Conservation (phyloP, 2,888 invertebrate species). For the Nysson spinosus region DNA sequence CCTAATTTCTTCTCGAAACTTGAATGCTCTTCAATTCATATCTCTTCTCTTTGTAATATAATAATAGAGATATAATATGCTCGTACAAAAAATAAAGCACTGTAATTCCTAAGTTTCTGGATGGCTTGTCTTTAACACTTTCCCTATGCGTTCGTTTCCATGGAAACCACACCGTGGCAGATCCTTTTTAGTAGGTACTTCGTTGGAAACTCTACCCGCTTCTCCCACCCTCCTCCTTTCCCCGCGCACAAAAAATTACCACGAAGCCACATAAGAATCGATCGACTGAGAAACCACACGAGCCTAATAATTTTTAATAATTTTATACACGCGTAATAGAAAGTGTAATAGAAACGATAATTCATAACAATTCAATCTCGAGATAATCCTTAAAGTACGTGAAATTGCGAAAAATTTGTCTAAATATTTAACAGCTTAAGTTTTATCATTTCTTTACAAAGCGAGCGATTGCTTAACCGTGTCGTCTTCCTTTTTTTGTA, state of each 20-base stretch:
- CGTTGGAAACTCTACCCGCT: background rate
- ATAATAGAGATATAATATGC: conserved; percentile 57
- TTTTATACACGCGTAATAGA: conserved; percentile 21
- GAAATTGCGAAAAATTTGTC: no score
- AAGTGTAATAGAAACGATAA: conserved; percentile 32
- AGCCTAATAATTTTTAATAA: no score
- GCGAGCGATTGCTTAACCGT: no score
- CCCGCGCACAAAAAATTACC: conserved; percentile 11
- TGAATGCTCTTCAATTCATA: conserved; percentile 51
- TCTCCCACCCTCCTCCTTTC: background rate
- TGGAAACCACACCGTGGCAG: background rate
- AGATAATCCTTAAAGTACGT: background rate
- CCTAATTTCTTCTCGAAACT: conserved; percentile 47
- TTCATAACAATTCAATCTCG: conserved; percentile 9
- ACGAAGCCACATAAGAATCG: conserved; percentile 33
- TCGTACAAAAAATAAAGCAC: conserved; percentile 73
- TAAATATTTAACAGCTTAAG: no score
- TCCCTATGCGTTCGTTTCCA: conserved; percentile 14
- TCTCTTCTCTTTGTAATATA: conserved; percentile 38
- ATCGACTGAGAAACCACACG: conserved; percentile 30
- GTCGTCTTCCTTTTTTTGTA: background rate
- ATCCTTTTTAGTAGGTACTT: conserved; percentile 14
- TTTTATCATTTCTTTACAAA: no score
- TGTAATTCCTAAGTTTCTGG: conserved; percentile 70
- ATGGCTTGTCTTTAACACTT: conserved; percentile 63